Percentiles rank a stretch among this genome's conserved stretches.
Evolutionary conservation across 2,113 vertebrate genomes (phyloP).

Genomic region (Cyphomyrus discorhynchus): DNA sequence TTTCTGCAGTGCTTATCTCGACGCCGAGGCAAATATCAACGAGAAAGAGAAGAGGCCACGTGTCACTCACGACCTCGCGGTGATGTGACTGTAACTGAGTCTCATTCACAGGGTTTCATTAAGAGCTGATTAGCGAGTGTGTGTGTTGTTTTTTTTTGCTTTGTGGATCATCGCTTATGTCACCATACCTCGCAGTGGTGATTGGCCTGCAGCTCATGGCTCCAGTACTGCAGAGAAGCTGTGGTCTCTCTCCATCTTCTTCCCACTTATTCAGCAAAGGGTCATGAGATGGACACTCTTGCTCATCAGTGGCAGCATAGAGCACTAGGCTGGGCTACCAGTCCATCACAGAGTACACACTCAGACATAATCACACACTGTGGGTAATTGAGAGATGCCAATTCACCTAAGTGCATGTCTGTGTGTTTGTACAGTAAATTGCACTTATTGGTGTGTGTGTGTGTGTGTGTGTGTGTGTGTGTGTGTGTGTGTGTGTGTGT

Average conservation of each 20-base stretch:
- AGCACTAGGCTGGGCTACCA: background rate
- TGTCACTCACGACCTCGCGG: background rate
- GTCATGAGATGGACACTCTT: background rate
- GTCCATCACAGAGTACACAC: background rate
- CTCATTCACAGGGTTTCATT: background rate
- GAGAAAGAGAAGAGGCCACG: background rate
- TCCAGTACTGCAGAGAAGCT: background rate
- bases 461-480: background rate
- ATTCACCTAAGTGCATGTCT: background rate
- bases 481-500: background rate
- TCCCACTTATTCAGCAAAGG: background rate
- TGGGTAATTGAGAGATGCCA: background rate
- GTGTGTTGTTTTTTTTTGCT: background rate
- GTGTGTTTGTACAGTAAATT: background rate
- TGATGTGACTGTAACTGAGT: background rate
- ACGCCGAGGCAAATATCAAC: background rate
- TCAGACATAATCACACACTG: background rate
- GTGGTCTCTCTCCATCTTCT: background rate
- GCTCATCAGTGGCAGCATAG: background rate
- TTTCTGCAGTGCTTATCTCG: background rate
- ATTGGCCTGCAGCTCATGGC: background rate
- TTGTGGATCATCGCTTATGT: background rate
- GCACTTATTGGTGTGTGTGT: background rate
- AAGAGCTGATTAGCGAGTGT: background rate
- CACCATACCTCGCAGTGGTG: background rate